A percentile compares a stretch with the other conserved stretches of the same genome.
phyloP scores from a whole-genome alignment of 2,113 vertebrate genomes.

The Bungarus multicinctus region DNA sequence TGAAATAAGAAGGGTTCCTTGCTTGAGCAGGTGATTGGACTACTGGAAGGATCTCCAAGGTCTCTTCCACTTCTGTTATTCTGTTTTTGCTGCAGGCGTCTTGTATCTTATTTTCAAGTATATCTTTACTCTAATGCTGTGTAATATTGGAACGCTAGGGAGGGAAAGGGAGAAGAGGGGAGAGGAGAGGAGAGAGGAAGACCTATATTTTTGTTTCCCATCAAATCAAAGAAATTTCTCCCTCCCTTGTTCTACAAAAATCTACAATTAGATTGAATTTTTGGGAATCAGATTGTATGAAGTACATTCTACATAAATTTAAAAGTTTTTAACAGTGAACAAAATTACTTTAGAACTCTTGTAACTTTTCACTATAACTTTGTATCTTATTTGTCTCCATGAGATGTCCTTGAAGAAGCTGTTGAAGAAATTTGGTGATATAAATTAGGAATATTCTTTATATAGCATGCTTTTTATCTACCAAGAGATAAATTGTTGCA shows the following conservation, averaged over 20 bases:
- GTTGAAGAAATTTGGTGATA: not conserved
- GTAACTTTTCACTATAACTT: not conserved
- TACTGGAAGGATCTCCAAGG: too few species aligned
- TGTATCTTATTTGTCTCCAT: not conserved
- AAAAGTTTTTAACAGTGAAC: not conserved
- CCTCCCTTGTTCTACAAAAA: not conserved
- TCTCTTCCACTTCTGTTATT: too few species aligned
- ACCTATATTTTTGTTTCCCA: not conserved
- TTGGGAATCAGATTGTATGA: not conserved
- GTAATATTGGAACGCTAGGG: not conserved
- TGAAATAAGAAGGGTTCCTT: too few species aligned
- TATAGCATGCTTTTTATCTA: conserved; percentile 9
- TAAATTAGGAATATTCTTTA: conserved; percentile 26
- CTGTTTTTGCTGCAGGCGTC: not conserved
- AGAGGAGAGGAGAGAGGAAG: not conserved
- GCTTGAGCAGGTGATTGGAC: too few species aligned
- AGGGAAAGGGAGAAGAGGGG: not conserved
- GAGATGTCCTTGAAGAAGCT: not conserved
- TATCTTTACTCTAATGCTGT: not conserved
- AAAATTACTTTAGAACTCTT: not conserved
- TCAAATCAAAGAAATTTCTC: not conserved
- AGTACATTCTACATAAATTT: conserved; percentile 5
- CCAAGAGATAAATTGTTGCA: not conserved
- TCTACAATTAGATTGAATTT: too few species aligned
- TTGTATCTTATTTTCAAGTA: not conserved